Evolutionary conservation across 2,113 vertebrate genomes (phyloP), one percentile per base, ranked within the genome.

Genomic region (Acanthochromis polyacanthus): DNA sequence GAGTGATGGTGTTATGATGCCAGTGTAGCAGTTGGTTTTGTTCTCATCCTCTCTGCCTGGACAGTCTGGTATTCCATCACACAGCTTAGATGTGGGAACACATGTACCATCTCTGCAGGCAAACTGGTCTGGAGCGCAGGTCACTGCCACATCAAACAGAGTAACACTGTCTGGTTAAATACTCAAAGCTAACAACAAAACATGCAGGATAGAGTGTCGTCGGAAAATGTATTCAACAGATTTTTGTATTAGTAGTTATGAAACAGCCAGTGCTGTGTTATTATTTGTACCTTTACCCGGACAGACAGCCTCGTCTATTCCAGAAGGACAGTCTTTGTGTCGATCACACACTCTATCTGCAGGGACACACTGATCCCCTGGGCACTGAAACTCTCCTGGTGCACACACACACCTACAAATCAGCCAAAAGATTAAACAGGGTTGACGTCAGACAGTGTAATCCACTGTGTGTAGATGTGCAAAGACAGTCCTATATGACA

Each of bases 281-380:
- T 58, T 14, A 20, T 15, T 22, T 86, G 73, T 43, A 98, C 97
- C 96, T 87, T 93, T 91, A 52, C 75, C 64, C 16, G 88, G 93
- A 76, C 97, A 98, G 51, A 95, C 82, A 0, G 92, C 92, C 86
- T 99, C 96, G 0, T 98, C 97, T 0, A 90, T 86, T 11, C 95
- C 96, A 0, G 93, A 84, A 0, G 79, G 52, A n/a, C 97, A 97
- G 91, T 97, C 95, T 1, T 28, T 88, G 50, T 20, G 87, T 3
- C 96, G 95, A 0, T 98, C 91, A 15, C 97, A 98, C 48, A 97
- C 86, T 53, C 83, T 86, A 10, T 92, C 60, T 0, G 71, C 86
- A 17, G 94, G 75, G 15, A 97, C 66, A 85, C 97, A 98, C 38
- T 2, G 81, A 0, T 84, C 89, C 0, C 93, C 89, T 0, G 95